Conservation (phyloP, 2,113 vertebrate genomes). For the Mirounga angustirostris region DNA sequence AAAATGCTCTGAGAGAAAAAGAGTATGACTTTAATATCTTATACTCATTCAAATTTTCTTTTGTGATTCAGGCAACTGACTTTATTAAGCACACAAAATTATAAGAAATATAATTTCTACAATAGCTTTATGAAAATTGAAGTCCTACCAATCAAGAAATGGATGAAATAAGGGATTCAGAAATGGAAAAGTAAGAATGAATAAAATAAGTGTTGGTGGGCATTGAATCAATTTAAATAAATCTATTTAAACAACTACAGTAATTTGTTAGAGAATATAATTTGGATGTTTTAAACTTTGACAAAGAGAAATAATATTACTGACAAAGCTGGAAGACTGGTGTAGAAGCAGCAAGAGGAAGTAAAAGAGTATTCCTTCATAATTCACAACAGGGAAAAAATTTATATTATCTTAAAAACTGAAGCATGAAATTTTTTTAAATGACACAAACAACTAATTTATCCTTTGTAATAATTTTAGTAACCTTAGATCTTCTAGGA, state of each 20-base stretch:
- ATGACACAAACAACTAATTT: neutral
- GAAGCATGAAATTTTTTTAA: neutral
- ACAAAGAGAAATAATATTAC: conserved; percentile 11
- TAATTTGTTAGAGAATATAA: neutral
- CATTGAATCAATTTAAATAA: neutral
- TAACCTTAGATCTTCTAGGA: neutral
- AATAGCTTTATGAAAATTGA: neutral
- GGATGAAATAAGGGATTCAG: neutral
- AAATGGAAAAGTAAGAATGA: neutral
- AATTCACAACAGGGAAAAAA: conserved; percentile 7
- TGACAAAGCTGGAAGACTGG: neutral
- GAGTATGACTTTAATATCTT: neutral
- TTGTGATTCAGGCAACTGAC: neutral
- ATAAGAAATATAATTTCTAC: conserved; percentile 3
- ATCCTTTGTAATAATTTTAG: neutral
- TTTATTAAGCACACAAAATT: conserved; percentile 1
- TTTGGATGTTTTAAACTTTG: neutral
- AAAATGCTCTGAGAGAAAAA: neutral
- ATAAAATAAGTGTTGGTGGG: neutral
- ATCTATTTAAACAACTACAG: conserved; percentile 8
- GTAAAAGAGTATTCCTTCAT: neutral
- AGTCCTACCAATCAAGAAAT: neutral
- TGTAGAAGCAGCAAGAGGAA: neutral
- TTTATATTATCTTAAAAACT: neutral
- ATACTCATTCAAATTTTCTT: neutral